Base-by-base conservation (phyloP, 2,113 vertebrate species). In the Salvelinus alpinus region DNA sequence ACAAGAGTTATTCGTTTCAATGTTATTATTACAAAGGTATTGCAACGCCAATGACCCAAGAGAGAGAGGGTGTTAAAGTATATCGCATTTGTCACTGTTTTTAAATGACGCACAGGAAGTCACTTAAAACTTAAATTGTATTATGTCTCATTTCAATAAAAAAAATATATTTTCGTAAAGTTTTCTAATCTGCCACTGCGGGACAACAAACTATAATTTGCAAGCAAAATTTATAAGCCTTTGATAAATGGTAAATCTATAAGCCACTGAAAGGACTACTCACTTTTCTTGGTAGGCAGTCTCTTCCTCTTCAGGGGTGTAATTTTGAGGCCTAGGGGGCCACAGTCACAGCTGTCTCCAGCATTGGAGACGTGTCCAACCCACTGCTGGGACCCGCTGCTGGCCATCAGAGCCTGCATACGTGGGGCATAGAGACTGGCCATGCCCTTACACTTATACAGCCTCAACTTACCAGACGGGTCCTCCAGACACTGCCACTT, bases 401-500 rank as follows among this genome's bases (percentile, higher is more conserved):
- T 92, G 86, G 95, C 94, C 76, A 91, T 91, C 85, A 93, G 79
- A 68, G 92, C 91, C 85, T 94, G 92, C 86, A 88, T 91, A 0
- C 91, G 86, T 0, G 91, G 88, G 76, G 93, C 91, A 65, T 86
- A 89, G 47, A 93, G 92, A 74, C 88, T 89, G 0, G 87, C 86
- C 69, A 95, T 91, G 68, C 95, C 93, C 85, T 97, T 97, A 88
- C 97, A 99, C 86, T 97, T 98, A 88, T 95, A 96, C n/a, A 99
- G 92, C 78, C 97, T 95, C 75, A 97, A 94, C 38, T 93, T 96
- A 69, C 97, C 97, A 0, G 91, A 89, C 20, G 94, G 82, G 69
- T 98, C 97, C 90, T 99, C 97, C 76, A 97, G 94, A 72, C 97
- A 99, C 91, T 98, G 97, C 97, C 97, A 99, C 77, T 99, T 97